Evolutionary conservation across 2,113 vertebrate species (phyloP), one percentile per base, ranked within the genome.

Genomic region (Pan troglodytes): DNA sequence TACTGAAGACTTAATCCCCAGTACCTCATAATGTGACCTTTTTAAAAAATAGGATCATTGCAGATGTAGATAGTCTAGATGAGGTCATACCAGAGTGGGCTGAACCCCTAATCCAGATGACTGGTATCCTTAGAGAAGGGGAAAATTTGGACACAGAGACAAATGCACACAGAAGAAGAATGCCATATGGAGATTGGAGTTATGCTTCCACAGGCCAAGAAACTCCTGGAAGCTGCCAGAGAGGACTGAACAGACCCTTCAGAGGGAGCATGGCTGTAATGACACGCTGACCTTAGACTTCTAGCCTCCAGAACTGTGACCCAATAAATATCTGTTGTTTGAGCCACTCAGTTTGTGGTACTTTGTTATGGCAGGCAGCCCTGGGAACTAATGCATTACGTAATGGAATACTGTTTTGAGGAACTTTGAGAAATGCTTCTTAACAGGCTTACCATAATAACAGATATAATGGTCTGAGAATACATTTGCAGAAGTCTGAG

Each of bases 401-500:
- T 57, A 88, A 59, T 4, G 18, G 5, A 87, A 70, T 48, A 13
- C 13, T 83, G 20, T 50, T 93, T 23, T n/a, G 55, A 90, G 88
- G 64, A 78, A 50, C 16, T 82, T 40, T 48, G 73, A 86, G 67
- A 90, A 84, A 84, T 10, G 2, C 64, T 88, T 30, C n/a, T 61
- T 52, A 55, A n/a, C 3, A 40, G 16, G 35, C 40, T 85, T 40
- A 83, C 12, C 48, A 30, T 48, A 85, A 72, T 67, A 86, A 55
- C n/a, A 80, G 14, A 75, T 73, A 87, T 4, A 84, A 23, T 35
- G 50, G 27, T 52, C 22, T 61, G 35, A 85, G 75, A 78, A n/a
- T 4, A 20, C n/a, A 94, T 40, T 84, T 82, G 20, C 43, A 57
- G 85, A 93, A 81, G n/a, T 72, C 52, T 88, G 90, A 93, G 50